Evolutionary conservation across 2,888 invertebrate species (phyloP), one percentile per base, ranked within the genome.

Genomic region (Periphyllus acericola): DNA sequence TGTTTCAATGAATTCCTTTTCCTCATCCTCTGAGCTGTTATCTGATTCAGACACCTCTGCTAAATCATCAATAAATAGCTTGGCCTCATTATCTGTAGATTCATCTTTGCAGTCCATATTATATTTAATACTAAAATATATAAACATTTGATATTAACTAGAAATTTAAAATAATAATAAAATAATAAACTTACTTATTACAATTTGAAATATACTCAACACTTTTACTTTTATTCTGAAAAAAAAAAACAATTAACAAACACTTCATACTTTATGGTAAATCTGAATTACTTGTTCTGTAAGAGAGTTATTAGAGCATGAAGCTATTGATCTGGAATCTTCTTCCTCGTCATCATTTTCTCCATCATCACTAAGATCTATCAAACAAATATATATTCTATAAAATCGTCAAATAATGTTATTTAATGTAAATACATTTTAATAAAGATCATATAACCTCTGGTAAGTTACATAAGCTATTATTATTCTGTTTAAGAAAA

Each of bases 321-420:
- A 46, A 5, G 9, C 32, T 55, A 21, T 25, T 25, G 4, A 34
- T 25, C 66, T 34, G 9, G 3, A 78, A 78, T 78, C 34, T 17
- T 76, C 52, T n/a, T 85, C 84, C n/a, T 78, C 81, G 8, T 66
- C 66, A 36, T 60, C 29, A 9, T 78, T 68, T 46, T 85, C 78
- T 83, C 60, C 74, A 36, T 75, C 74, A 14, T 83, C 74, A 75
- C 11, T 34, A n/a, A 52, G 17, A 11, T 55, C 80, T n/a, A 8
- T 29, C 40, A n/a, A 66, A 66, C 5, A 25, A 60, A 25, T 21
- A 3, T 60, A 14, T 11, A 46, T 46, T 46, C 14, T 14, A 3
- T 46, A 46, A 11, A 14, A 46, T 2, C 11, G 11, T 46, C 14
- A 2, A 11, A 14, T 46, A 46, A 14, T 46, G 11, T 14, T 46